Evolutionary conservation across 2,113 vertebrate species (phyloP), one percentile per base, ranked within the genome.

Genomic region (Bolborhynchus lineola): DNA sequence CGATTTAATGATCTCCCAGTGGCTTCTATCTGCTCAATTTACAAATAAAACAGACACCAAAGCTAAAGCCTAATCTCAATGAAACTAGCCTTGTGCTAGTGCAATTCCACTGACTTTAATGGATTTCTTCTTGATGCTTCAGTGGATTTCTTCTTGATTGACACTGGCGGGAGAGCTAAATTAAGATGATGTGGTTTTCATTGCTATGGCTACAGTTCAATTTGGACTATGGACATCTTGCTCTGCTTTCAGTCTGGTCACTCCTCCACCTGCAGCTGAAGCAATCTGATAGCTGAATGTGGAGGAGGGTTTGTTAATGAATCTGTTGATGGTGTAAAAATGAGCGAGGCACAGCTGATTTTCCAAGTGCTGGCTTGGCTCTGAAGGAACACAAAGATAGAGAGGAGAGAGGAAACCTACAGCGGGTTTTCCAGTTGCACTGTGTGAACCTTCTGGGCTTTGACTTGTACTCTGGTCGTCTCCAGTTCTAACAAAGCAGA

Each of bases 21-120:
- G 86, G 35, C 88, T 96, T 94, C 95, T 90, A 68, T 90, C 92
- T 95, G 95, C 85, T 96, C 88, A 91, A 62, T 96, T 95, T 94
- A 90, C 88, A 97, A 92, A 86, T 84, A 86, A 93, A 97, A 94
- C 71, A 92, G 90, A 86, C 57, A 92, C 60, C 29, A 41, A 92
- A 57, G 69, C 79, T 64, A 60, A 25, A 92, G 31, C 28, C 28
- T 69, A 68, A 79, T 76, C 57, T 88, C 86, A 72, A 6, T 33
- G 76, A 93, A 95, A 84, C 47, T 25, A 62, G 15, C n/a, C 46
- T 57, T 81, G 31, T 52, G 39, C 44, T n/a, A 9, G 39, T 68
- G 64, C 25, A 84, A 31, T 86, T 92, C 52, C 64, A 84, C n/a
- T 49, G 69, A 78, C 35, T 86, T 84, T 10, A 78, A 70, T 26